Evolutionary conservation across 2,797 vertebrate species (phyloP), one percentile per base, ranked within the genome.

Genomic region (Coluber constrictor): DNA sequence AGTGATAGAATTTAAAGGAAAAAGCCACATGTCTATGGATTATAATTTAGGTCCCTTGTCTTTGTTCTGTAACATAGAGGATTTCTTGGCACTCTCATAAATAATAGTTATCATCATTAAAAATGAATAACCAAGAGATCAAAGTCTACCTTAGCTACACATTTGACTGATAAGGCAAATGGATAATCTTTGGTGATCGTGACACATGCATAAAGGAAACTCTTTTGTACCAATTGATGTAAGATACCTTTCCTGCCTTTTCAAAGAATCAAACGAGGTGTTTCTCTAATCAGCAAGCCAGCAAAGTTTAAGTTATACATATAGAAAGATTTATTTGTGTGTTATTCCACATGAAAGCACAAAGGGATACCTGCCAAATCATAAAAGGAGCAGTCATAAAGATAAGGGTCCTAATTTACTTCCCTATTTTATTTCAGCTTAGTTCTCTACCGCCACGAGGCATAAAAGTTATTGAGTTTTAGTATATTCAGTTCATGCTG

Each of bases 401-500:
- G 93, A 94, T 92, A 94, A 96, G 88, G 90, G 51, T 94, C 93
- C 94, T 97, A 97, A 96, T 97, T 97, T 96, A 97, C 95, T 96
- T 97, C 91, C 43, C 87, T 88, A 89, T 94, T 97, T 96, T 96
- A 97, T 97, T 97, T 96, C 92, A 96, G 91, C 94, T 95, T 97
- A 96, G 87, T 96, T 96, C 96, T 96, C 96, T 37, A 89, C 95
- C 94, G 95, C 96, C 95, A 94, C 47, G 43, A 97, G 96, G 95
- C 94, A 96, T 92, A 95, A 95, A 97, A 97, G 95, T 97, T 97
- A 95, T 93, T 96, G 95, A 97, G 92, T 98, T 97, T 97, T 95
- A 95, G 95, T 96, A 89, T 90, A 97, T 96, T 97, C 96, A 95
- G 94, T 95, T 97, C 97, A 97, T 43, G 91, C 97, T 97, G 97